Base-by-base conservation (phyloP, 2,888 invertebrate species). In the Habroteleia sp. region DNA sequence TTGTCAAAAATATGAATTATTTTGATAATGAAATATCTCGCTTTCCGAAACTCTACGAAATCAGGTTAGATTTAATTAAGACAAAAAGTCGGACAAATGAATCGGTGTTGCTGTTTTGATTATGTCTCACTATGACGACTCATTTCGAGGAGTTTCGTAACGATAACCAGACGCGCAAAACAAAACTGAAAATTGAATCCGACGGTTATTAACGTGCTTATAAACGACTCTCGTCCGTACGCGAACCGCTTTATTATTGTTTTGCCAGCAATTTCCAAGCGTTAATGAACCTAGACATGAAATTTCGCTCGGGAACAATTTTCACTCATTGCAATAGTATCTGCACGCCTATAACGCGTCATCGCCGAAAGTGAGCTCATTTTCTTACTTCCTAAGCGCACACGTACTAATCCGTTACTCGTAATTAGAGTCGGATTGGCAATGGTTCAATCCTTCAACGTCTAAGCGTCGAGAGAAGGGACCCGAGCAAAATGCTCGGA, bases 361-460 rank as follows among this genome's bases (percentile, higher is more conserved):
- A 79, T 80, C 78, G 77, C 52, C 74, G 78, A 82, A 85, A 85
- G 82, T 85, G 86, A 82, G 82, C 84, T 85, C 83, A 83, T 85
- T 85, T 83, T 77, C 81, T 80, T 78, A 54, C 76, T 74, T 60
- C 62, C 68, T 29, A 39, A 54, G 65, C 62, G 77, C 78, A 77
- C 82, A 81, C 84, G 82, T 85, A 84, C 86, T 85, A 87, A 87
- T 87, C 83, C 84, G 85, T 87, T 87, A 85, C 83, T 85, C 83
- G 83, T 87, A 87, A 87, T 87, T 87, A 86, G 86, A 86, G 83
- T 84, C 82, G 85, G 85, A 87, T 87, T 85, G 86, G 84, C 86
- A 87, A 86, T 85, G 86, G 86, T 85, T 87, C 84, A 87, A 87
- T 87, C 84, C 86, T 80, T 87, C 87, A 86, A 86, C 83, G 86